Conservation (phyloP, 2,113 vertebrate genomes). For the Austrofundulus limnaeus region DNA sequence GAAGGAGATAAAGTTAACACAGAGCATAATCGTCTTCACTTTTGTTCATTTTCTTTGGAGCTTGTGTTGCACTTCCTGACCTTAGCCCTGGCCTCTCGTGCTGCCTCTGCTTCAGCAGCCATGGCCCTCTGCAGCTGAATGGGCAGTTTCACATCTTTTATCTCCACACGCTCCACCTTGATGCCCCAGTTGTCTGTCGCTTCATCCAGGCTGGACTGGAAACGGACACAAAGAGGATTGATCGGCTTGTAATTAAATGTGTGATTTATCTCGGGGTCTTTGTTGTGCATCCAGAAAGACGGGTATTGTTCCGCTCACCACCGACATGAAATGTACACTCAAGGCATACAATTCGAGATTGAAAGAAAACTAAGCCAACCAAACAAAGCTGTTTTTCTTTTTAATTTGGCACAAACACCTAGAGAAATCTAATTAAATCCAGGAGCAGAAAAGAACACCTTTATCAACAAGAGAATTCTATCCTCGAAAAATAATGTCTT, state of each 20-base stretch:
- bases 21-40: not conserved
- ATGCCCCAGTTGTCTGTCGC: slow-evolving; percentile 88
- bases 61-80: slow-evolving; percentile 58
- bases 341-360: no score
- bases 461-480: no score
- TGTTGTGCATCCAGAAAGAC: not conserved
- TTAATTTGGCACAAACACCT: no score
- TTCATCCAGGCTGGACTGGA: slow-evolving; percentile 78
- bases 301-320: no score
- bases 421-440: no score
- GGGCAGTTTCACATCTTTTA: slow-evolving; percentile 88
- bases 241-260: not conserved
- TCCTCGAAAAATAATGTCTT: no score
- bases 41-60: not conserved
- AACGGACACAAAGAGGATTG: not conserved
- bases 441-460: no score
- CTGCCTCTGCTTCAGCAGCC: slow-evolving; percentile 88
- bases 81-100: slow-evolving; percentile 86
- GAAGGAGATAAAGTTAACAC: not conserved
- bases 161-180: slow-evolving; percentile 86
- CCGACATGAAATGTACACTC: no score
- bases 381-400: no score
- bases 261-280: not conserved
- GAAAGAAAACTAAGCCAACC: no score
- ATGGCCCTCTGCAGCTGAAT: slow-evolving; percentile 87